Conservation (phyloP, 37 sponge, comb jelly and placozoan species). For the Lycopodina hypogea region DNA sequence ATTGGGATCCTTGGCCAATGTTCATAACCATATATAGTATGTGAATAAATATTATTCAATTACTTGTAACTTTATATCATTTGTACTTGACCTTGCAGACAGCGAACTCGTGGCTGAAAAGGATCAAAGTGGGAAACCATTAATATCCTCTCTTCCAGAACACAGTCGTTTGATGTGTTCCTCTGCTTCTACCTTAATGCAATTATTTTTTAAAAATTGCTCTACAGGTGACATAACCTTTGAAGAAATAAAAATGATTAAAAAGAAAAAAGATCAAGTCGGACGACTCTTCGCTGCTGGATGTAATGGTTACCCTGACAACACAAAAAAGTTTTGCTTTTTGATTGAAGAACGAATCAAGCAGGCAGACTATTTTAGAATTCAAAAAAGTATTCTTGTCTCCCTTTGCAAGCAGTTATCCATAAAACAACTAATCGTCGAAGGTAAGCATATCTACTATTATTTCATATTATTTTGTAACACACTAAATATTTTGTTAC, state of each 20-base stretch:
- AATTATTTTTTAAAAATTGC: slow-evolving; percentile 6
- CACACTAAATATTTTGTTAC: not conserved
- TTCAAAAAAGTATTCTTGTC: not conserved
- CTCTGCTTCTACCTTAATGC: slow-evolving; percentile 23
- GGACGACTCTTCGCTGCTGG: slow-evolving; percentile 25
- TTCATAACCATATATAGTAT: slow-evolving; percentile 3
- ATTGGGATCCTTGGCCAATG: not conserved
- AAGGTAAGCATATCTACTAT: slow-evolving; percentile 7
- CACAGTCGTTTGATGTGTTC: slow-evolving; percentile 14
- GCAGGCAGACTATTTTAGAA: not conserved
- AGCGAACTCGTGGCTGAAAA: slow-evolving; percentile 18
- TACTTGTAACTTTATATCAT: not conserved
- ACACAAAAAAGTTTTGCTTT: not conserved
- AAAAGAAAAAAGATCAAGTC: slow-evolving; percentile 19
- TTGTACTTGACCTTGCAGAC: not conserved
- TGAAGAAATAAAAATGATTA: slow-evolving; percentile 24
- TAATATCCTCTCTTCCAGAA: slow-evolving; percentile 8
- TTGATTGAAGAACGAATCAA: not conserved
- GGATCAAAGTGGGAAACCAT: not conserved
- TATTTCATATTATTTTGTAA: too few species aligned
- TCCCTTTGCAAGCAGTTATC: slow-evolving; percentile 10
- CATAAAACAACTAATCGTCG: not conserved
- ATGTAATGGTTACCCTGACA: not conserved
- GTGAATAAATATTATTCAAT: not conserved
- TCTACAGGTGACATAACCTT: slow-evolving; percentile 19